These are phyloP conservation scores for Anoplius nigerrimus DNA, from an alignment of 2,888 invertebrate species.

Conservation along the genomic window DNA sequence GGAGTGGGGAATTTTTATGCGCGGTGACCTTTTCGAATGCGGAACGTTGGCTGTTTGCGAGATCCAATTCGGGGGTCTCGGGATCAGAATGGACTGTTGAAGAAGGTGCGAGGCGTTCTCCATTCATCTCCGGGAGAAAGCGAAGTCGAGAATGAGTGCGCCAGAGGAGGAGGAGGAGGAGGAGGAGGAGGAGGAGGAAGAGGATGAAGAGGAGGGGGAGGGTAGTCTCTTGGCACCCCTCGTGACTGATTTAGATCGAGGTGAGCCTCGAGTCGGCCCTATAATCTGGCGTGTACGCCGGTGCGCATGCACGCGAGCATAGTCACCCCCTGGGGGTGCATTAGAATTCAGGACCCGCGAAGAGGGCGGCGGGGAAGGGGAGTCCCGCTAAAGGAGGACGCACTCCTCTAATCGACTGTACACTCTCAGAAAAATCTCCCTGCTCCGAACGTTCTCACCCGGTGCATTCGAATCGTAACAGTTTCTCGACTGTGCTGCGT, in stretches of 20 bases:
- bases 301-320: slow-evolving; percentile 62
- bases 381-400: neutral
- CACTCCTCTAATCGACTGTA: too few species aligned
- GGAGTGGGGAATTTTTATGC: too few species aligned
- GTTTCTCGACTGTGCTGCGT: too few species aligned
- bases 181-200: neutral
- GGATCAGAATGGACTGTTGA: neutral
- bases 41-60: too few species aligned
- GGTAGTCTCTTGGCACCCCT: slow-evolving; percentile 32
- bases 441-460: too few species aligned
- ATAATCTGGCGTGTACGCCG: slow-evolving; percentile 64
- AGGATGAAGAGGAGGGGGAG: neutral
- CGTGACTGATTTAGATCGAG: slow-evolving; percentile 68
- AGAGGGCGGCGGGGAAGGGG: neutral
- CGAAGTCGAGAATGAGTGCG: neutral
- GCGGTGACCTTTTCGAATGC: too few species aligned
- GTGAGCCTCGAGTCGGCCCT: slow-evolving; percentile 54
- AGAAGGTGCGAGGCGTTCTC: neutral
- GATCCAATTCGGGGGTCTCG: too few species aligned
- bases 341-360: slow-evolving; percentile 19
- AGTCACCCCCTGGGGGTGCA: slow-evolving; percentile 45
- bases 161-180: neutral
- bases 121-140: neutral
- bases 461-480: too few species aligned
- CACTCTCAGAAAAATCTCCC: too few species aligned